A percentile compares a stretch with the other conserved stretches of the same genome.
These are phyloP conservation scores for Albula goreensis DNA, from an alignment of 2,113 vertebrate species.

Conservation along the genomic window DNA sequence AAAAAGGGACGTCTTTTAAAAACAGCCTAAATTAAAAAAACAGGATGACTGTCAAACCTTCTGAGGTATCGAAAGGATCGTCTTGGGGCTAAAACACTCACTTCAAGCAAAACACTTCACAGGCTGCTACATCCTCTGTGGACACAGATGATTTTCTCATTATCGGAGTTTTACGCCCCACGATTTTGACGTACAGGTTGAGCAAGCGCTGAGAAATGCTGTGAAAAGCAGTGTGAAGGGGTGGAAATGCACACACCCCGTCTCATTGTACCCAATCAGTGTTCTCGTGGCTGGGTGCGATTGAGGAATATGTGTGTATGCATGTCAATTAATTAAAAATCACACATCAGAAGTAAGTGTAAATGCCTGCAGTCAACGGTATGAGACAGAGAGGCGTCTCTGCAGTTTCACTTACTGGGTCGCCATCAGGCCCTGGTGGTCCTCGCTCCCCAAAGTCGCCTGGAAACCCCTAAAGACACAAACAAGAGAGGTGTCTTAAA, in stretches of 20 bases:
- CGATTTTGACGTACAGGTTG: constrained; percentile 14
- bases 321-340: neutral
- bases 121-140: constrained; percentile 7
- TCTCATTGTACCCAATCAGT: neutral
- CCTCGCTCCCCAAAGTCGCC: constrained; percentile 95
- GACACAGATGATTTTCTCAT: constrained; percentile 43
- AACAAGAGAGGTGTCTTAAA: constrained; percentile 48
- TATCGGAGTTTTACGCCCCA: neutral
- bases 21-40: constrained; percentile 13
- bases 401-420: constrained; percentile 83
- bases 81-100: neutral
- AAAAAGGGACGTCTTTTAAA: constrained; percentile 3
- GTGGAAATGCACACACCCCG: neutral
- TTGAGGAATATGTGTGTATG: neutral
- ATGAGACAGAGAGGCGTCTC: neutral
- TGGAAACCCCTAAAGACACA: constrained; percentile 83
- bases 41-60: constrained; percentile 38
- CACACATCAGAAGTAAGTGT: neutral
- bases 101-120: constrained; percentile 4
- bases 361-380: neutral
- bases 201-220: neutral
- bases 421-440: constrained; percentile 91
- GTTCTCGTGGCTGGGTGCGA: neutral
- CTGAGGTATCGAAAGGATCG: neutral
- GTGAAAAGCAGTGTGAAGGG: neutral